Base-by-base conservation (phyloP, 1,140 invertebrate species). In the Drosophila triauraria region DNA sequence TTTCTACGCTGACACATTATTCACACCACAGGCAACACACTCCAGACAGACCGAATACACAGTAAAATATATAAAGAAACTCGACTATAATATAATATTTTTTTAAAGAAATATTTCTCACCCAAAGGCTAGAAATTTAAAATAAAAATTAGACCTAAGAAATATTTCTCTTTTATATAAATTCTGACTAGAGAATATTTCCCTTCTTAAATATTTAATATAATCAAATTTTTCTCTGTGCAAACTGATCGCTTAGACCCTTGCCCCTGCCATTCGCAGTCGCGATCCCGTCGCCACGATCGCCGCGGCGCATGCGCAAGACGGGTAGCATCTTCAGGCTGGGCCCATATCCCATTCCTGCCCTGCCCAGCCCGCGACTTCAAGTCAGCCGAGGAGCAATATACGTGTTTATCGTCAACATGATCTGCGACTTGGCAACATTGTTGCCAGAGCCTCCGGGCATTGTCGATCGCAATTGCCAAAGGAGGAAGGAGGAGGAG, bases 361-460 rank as follows among this genome's bases (percentile, higher is more conserved):
- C 20, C 38, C 23, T 57, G 51, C 50, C 13, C 23, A 13, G 20
- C 25, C 27, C 40, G 25, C 25, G 1, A 27, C 23, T 43, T 40
- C 56, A 43, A 47, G 25, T 61, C 27, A 40, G 43, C 51, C 32
- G 40, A 20, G 40, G 40, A 20, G 40, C 51, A 50, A 53, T 38
- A 75, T 59, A 50, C 48, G 57, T 68, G 58, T 60, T 67, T 84
- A 84, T 84, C 82, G 63, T 80, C 67, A 64, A 75, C 78, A 85
- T 81, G 78, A 85, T 80, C 82, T 70, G 64, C 44, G 60, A 79
- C 83, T 76, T 88, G 68, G 84, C 84, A 88, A 87, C 84, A 84
- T 75, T 84, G 84, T 87, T 87, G 84, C 84, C 60, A 70, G 35
- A 51, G 67, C 71, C 80, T 69, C 50, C 75, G 53, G 62, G 83